These are phyloP conservation scores for Oryctes rhinoceros DNA, from an alignment of 1,140 invertebrate species.

Conservation along the genomic window DNA sequence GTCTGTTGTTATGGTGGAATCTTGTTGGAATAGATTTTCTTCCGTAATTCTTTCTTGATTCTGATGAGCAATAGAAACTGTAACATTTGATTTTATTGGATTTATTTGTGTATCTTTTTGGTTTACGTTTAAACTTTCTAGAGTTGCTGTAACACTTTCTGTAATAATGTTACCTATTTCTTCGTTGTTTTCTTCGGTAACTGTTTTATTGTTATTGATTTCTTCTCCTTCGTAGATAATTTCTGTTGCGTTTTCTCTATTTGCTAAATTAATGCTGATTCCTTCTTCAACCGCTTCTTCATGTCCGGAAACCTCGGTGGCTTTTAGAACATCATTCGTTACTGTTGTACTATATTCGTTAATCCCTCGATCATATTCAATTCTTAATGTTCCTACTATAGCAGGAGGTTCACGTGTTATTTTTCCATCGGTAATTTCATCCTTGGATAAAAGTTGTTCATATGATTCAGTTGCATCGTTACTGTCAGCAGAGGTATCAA, in stretches of 20 bases:
- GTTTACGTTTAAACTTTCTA: not conserved
- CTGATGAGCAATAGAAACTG: not conserved
- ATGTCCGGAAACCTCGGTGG: not conserved
- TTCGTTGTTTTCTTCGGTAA: not conserved
- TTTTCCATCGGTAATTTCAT: not conserved
- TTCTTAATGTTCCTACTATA: not conserved
- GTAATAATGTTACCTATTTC: not conserved
- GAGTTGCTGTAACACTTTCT: not conserved
- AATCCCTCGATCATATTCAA: not conserved
- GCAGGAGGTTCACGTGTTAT: not conserved
- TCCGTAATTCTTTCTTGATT: not conserved
- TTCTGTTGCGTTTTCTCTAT: not conserved
- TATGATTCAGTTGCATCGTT: no score
- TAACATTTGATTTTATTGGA: not conserved
- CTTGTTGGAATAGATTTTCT: not conserved
- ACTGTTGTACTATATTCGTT: not conserved
- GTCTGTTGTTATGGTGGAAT: constrained; percentile 4
- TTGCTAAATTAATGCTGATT: not conserved
- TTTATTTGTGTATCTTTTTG: not conserved
- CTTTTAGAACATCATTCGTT: not conserved
- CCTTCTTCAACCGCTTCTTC: not conserved
- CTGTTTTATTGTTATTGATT: not conserved
- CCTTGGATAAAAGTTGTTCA: no score
- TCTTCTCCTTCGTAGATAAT: not conserved
- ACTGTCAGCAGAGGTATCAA: no score